Conservation (phyloP, 1,140 invertebrate species). For the Temnothorax curvispinosus region DNA sequence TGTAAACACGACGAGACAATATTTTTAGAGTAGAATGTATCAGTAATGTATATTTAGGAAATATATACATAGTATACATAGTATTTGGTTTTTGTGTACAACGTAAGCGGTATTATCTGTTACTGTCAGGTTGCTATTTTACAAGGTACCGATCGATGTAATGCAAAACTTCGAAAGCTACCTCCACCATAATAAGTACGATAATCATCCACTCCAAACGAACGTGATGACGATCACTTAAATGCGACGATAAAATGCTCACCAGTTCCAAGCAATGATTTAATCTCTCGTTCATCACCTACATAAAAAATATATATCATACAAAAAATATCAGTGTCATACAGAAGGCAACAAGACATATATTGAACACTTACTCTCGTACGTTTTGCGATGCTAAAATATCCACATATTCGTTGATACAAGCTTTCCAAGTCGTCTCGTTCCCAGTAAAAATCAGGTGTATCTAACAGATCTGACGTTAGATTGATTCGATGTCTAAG, state of each 20-base stretch:
- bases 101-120: background rate
- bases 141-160: constrained; percentile 87
- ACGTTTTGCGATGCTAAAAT: constrained; percentile 94
- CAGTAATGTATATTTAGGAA: constrained; percentile 5
- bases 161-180: constrained; percentile 95
- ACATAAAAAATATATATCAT: constrained; percentile 68
- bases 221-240: constrained; percentile 96
- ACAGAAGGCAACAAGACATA: background rate
- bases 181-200: constrained; percentile 97
- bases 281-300: constrained; percentile 98
- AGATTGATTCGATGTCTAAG: constrained; percentile 96
- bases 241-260: constrained; percentile 93
- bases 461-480: constrained; percentile 96
- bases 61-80: constrained; percentile 7
- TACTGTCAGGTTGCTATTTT: constrained; percentile 45
- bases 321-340: background rate
- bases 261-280: constrained; percentile 96
- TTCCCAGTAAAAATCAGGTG: constrained; percentile 99
- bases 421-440: constrained; percentile 93
- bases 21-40: background rate
- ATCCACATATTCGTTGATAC: constrained; percentile 92
- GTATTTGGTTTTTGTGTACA: background rate
- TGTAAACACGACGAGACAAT: background rate
- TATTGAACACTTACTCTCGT: constrained; percentile 88
- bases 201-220: constrained; percentile 99